phyloP scores from a whole-genome alignment of 1,140 invertebrate genomes.

The Popillia japonica region DNA sequence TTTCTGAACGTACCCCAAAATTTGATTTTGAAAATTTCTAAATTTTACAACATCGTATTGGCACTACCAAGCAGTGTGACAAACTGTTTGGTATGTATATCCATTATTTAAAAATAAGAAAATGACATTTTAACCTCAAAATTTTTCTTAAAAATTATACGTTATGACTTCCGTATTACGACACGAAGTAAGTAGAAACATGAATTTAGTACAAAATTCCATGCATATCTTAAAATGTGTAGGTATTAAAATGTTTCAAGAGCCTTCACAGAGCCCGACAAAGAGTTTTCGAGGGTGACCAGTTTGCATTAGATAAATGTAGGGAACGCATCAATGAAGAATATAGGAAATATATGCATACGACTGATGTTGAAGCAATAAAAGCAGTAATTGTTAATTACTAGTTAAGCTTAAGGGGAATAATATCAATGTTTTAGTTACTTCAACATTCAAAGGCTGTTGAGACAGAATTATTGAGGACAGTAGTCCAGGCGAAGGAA shows the following conservation, averaged over 20 bases:
- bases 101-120: neutral
- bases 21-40: too few species aligned
- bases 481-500: conserved; percentile 71
- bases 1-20: too few species aligned
- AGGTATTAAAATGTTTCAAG: conserved; percentile 72
- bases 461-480: conserved; percentile 70
- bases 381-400: conserved; percentile 62
- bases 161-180: neutral
- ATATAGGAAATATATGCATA: conserved; percentile 69
- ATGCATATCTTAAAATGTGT: neutral
- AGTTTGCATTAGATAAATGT: conserved; percentile 65
- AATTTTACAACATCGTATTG: too few species aligned
- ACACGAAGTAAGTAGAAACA: neutral
- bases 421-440: conserved; percentile 63
- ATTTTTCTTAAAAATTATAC: neutral
- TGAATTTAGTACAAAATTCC: neutral
- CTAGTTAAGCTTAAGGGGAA: neutral
- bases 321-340: conserved; percentile 73
- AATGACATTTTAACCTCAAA: conserved; percentile 6
- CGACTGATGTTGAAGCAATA: conserved; percentile 65
- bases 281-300: conserved; percentile 69
- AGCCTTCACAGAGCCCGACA: conserved; percentile 69
- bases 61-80: too few species aligned
- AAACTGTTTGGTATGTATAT: too few species aligned
- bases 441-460: conserved; percentile 69